phyloP scores from a whole-genome alignment of 1,140 invertebrate genomes.

The Myzus persicae region DNA sequence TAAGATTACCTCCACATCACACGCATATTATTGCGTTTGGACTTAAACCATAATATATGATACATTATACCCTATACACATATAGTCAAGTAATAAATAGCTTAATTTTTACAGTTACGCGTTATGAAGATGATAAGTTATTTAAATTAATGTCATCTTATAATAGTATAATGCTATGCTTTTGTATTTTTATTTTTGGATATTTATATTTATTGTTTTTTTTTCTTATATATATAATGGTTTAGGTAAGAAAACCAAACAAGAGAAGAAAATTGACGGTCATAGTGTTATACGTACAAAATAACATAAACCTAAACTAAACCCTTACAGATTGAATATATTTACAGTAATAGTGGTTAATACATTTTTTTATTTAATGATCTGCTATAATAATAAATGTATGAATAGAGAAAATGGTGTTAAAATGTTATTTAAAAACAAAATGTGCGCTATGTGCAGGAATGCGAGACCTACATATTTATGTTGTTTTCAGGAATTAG shows the following conservation, averaged over 20 bases:
- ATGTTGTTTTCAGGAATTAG: not conserved
- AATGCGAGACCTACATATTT: conserved; percentile 26
- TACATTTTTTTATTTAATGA: not conserved
- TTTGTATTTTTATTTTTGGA: not conserved
- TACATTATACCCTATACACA: not conserved
- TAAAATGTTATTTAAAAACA: conserved; percentile 31
- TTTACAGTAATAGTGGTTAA: not conserved
- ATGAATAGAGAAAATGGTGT: not conserved
- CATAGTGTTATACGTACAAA: not conserved
- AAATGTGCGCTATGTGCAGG: not conserved
- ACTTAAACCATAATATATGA: not conserved
- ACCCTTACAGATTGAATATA: not conserved
- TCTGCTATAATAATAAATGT: not conserved
- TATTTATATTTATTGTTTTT: no score
- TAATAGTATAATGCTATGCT: no score
- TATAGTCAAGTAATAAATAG: not conserved
- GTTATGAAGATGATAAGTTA: not conserved
- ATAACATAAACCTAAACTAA: not conserved
- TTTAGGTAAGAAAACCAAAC: not conserved
- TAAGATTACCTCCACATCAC: not conserved
- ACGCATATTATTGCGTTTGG: no score
- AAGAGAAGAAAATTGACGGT: not conserved
- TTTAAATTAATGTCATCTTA: not conserved
- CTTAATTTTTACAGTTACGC: not conserved
- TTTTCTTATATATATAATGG: not conserved